Evolutionary conservation across 1,140 invertebrate species (phyloP), one percentile per base, ranked within the genome.

Genomic region (Neocloeon triangulifer): DNA sequence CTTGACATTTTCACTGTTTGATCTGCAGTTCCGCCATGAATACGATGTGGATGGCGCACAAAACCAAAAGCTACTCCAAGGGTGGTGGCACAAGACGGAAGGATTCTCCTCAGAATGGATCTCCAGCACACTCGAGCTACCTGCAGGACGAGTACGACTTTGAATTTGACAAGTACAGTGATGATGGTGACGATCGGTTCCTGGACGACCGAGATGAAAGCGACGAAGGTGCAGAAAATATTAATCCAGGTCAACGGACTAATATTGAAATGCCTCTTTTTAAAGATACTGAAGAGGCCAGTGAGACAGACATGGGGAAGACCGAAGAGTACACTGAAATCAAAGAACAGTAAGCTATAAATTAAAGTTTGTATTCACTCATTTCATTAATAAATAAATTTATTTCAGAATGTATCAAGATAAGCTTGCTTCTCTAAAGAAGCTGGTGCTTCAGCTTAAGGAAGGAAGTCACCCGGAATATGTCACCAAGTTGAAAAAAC

Each of bases 391-490:
- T 15, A 3, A 14, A 5, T 34, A n/a, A 25, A 39, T 34, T 40
- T 43, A 33, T 56, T 56, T 2, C 44, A 86, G 81, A 52, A 80
- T 94, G 58, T 96, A 89, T 47, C 80, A 86, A 48, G 86, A 94
- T 47, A 92, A 94, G 52, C 53, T 95, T 33, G 70, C 73, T 1
- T 75, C 67, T 48, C 56, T 94, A 6, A 89, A 92, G 51, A 80
- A 84, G 38, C 88, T 88, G 44, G 41, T 95, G 14, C 73, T 82
- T 38, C 82, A 91, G 44, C 50, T 96, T 3, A 69, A 82, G 45
- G 79, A 86, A 43, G 75, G 78, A 1, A 67, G 64, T 9, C 77
- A 91, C 53, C 74, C 78, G 1, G 88, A 95, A 39, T 92, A 81
- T 45, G 61, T 78, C 32, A 69, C 73, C 35, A 67, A 74, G 45